Conservation (phyloP, 2,113 vertebrate genomes). For the Psilopsiagon aymara region DNA sequence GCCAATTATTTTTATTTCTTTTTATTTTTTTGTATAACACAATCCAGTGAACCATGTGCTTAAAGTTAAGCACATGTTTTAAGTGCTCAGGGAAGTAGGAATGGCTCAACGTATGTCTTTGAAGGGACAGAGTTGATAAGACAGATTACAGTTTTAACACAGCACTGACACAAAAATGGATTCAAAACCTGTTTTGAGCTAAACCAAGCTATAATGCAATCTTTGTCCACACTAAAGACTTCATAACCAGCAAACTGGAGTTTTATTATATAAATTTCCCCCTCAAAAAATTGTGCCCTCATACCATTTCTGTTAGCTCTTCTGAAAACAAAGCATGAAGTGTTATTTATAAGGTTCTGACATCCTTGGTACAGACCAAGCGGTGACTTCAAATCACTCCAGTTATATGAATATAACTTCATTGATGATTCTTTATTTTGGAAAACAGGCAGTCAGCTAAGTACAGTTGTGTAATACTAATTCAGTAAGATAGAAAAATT, state of each 20-base stretch:
- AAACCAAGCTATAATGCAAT: not conserved
- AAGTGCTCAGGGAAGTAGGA: not conserved
- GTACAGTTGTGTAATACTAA: not conserved
- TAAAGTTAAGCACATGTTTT: conserved; percentile 20
- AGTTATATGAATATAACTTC: not conserved
- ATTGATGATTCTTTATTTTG: not conserved
- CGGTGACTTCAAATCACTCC: not conserved
- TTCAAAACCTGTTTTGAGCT: conserved; percentile 7
- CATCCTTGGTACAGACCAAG: not conserved
- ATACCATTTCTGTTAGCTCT: not conserved
- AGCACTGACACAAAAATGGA: conserved; percentile 20
- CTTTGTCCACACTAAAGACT: not conserved
- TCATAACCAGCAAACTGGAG: not conserved
- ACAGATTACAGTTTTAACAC: conserved; percentile 15
- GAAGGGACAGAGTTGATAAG: not conserved
- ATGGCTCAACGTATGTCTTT: not conserved
- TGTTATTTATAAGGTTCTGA: not conserved
- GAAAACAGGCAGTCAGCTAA: not conserved
- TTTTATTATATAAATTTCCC: not conserved
- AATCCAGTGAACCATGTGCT: conserved; percentile 36
- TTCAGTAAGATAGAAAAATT: not conserved
- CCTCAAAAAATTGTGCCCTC: not conserved
- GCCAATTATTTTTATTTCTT: not conserved
- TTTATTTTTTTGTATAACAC: not conserved
- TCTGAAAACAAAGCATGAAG: not conserved